Conservation (phyloP, 1,140 invertebrate species). For the Atta cephalotes region DNA sequence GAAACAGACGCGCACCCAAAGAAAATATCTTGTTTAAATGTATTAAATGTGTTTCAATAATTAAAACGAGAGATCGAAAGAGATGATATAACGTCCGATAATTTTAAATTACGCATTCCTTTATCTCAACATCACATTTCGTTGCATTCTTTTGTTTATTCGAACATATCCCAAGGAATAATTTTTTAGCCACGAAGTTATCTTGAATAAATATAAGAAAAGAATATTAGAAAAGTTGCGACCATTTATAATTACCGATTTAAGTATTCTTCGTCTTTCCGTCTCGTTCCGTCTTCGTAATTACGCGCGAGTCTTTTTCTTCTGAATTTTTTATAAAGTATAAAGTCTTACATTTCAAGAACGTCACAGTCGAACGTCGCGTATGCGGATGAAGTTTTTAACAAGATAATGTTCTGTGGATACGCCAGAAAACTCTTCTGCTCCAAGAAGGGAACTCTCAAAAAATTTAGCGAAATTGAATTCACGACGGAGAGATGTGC, state of each 20-base stretch:
- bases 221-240: slow-evolving; percentile 56
- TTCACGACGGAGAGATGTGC: not conserved
- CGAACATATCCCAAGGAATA: not conserved
- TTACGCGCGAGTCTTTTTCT: not conserved
- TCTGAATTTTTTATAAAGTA: not conserved
- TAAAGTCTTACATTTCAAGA: slow-evolving; percentile 21
- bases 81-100: not conserved
- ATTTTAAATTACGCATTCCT: slow-evolving; percentile 8
- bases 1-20: not conserved
- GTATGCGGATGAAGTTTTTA: slow-evolving; percentile 20
- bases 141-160: slow-evolving; percentile 21
- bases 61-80: not conserved
- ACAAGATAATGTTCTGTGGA: slow-evolving; percentile 17
- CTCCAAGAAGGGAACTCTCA: not conserved
- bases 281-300: slow-evolving; percentile 15
- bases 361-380: not conserved
- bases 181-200: not conserved
- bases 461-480: slow-evolving; percentile 49
- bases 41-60: slow-evolving; percentile 7
- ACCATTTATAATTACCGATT: slow-evolving; percentile 26
- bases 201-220: slow-evolving; percentile 30
- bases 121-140: not conserved
- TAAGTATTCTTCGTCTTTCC: not conserved
- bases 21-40: not conserved
- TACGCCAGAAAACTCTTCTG: not conserved